Conservation (phyloP, 2,113 vertebrate genomes). For the Lipotes vexillifer region DNA sequence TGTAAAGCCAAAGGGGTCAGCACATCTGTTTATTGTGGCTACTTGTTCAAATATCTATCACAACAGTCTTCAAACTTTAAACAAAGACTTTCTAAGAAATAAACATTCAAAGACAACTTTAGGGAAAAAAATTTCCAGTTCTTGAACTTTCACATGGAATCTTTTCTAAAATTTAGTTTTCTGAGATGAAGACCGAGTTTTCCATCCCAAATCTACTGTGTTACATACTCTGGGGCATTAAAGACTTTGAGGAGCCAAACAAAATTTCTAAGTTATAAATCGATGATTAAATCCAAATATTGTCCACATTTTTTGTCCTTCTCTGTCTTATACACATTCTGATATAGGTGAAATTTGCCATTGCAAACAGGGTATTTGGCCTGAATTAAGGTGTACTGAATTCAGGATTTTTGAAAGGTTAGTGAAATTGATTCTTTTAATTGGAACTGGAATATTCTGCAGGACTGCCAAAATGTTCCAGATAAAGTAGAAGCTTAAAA, state of each 20-base stretch:
- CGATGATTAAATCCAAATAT: not conserved
- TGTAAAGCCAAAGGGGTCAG: not conserved
- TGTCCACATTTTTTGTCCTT: not conserved
- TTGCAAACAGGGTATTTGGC: not conserved
- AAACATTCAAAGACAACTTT: not conserved
- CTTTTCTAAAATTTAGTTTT: not conserved
- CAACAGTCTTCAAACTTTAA: constrained; percentile 16
- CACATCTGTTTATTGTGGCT: constrained; percentile 18
- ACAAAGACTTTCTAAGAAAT: constrained; percentile 47
- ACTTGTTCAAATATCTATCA: constrained; percentile 5
- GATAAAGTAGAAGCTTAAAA: not conserved
- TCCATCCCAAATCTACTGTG: not conserved
- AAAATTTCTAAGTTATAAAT: not conserved
- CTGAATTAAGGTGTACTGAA: not conserved
- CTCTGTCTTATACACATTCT: not conserved
- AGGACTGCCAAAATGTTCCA: not conserved
- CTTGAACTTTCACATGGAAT: not conserved
- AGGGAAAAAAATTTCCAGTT: not conserved
- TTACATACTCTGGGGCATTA: not conserved
- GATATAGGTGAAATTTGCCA: not conserved
- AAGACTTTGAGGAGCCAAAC: not conserved
- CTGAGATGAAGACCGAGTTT: not conserved
- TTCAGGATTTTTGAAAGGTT: not conserved
- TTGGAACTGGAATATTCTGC: not conserved
- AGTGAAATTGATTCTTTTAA: not conserved